phyloP scores from a whole-genome alignment of 2,113 vertebrate species.

The Corythaixoides concolor region DNA sequence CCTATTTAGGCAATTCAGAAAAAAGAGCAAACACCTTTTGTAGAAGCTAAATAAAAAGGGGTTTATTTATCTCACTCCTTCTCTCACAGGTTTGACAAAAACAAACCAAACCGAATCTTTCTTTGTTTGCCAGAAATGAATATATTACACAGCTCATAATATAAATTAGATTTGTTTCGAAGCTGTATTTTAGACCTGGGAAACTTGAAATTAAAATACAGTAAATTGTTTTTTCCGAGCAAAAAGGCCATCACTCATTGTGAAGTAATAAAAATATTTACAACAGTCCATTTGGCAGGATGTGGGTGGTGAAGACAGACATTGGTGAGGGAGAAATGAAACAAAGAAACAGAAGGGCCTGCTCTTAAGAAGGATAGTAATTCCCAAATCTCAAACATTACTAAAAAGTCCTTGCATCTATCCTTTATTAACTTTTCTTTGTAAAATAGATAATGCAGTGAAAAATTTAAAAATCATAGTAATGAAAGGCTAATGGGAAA shows the following conservation, averaged over 20 bases:
- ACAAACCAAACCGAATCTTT: not conserved
- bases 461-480: not conserved
- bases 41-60: not conserved
- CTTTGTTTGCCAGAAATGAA: not conserved
- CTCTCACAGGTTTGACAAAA: not conserved
- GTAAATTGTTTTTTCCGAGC: not conserved
- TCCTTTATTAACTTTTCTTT: not conserved
- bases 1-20: not conserved
- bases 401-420: not conserved
- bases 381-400: not conserved
- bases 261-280: not conserved
- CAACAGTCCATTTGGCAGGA: not conserved
- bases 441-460: not conserved
- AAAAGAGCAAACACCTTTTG: not conserved
- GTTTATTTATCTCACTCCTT: not conserved
- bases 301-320: not conserved
- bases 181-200: not conserved
- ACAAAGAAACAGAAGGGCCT: not conserved
- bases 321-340: not conserved
- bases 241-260: not conserved
- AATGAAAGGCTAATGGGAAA: not conserved
- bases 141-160: not conserved
- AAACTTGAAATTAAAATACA: not conserved
- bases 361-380: not conserved
- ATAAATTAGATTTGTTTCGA: not conserved